Conservation (phyloP, 2,797 vertebrate genomes). For the Gadopsis marmoratus region DNA sequence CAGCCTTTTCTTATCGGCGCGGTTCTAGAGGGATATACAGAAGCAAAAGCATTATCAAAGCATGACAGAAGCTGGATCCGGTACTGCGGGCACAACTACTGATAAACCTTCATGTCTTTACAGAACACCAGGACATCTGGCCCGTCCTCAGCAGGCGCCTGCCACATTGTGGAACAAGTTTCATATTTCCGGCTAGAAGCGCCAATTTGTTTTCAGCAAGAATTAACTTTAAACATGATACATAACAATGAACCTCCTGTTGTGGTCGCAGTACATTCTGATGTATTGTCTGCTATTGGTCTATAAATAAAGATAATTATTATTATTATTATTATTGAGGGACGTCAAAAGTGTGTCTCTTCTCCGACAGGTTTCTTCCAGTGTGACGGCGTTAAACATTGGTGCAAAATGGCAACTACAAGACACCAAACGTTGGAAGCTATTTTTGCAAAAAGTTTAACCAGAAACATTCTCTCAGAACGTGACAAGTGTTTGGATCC, state of each 20-base stretch:
- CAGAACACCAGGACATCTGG: not conserved
- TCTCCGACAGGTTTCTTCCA: not conserved
- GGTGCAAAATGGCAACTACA: not conserved
- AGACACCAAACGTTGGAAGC: not conserved
- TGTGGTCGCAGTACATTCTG: not conserved
- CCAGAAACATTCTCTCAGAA: conserved; percentile 1
- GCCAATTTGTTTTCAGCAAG: not conserved
- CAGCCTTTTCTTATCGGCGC: conserved; percentile 95
- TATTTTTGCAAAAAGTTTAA: not conserved
- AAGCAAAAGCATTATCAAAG: conserved; percentile 39
- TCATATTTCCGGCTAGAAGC: not conserved
- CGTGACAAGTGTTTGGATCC: conserved; percentile 21
- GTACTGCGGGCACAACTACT: not conserved
- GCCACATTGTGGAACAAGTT: conserved; percentile 32
- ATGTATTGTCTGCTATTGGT: not conserved
- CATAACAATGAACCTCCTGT: not conserved
- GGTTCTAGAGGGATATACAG: conserved; percentile 86
- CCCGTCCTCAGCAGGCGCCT: not conserved
- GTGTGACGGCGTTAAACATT: not conserved
- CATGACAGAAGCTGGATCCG: conserved; percentile 62
- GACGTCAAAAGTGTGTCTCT: not conserved
- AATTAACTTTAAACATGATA: not conserved
- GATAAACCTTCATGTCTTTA: not conserved
- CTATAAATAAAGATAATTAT: no score
- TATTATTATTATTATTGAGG: no score